Conservation (phyloP, 2,113 vertebrate species). For the Sylvietta virens region DNA sequence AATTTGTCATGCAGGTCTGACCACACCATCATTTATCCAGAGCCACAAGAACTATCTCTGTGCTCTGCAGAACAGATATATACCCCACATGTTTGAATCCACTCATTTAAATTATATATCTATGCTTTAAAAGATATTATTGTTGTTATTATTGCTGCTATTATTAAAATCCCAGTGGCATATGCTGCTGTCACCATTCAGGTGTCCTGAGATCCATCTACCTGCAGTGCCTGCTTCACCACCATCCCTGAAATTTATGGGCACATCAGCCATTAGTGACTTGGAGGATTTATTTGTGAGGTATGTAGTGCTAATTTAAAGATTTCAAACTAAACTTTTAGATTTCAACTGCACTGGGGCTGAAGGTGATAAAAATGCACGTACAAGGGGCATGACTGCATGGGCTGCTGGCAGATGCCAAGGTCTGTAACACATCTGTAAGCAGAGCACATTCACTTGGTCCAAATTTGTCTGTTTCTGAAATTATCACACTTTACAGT, state of each 20-base stretch:
- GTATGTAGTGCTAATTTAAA: not conserved
- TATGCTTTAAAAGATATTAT: not conserved
- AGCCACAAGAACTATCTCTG: not conserved
- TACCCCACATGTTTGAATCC: not conserved
- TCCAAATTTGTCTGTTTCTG: not conserved
- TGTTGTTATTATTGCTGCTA: not conserved
- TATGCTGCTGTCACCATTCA: not conserved
- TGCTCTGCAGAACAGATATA: not conserved
- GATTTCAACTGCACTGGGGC: not conserved
- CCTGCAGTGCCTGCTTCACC: not conserved
- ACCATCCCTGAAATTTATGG: not conserved
- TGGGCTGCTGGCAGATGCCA: not conserved
- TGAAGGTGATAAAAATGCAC: not conserved
- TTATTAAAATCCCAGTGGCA: not conserved
- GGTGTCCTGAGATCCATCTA: not conserved
- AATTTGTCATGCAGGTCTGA: not conserved
- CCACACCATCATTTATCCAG: not conserved
- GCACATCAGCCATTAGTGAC: not conserved
- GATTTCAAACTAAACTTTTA: not conserved
- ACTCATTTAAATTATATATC: not conserved
- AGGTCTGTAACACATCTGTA: not conserved
- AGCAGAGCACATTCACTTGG: not conserved
- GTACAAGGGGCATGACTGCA: not conserved
- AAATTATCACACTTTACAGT: not conserved
- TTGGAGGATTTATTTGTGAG: not conserved